phyloP scores from a whole-genome alignment of 2,113 vertebrate species.

The Mormyrus iriodes region DNA sequence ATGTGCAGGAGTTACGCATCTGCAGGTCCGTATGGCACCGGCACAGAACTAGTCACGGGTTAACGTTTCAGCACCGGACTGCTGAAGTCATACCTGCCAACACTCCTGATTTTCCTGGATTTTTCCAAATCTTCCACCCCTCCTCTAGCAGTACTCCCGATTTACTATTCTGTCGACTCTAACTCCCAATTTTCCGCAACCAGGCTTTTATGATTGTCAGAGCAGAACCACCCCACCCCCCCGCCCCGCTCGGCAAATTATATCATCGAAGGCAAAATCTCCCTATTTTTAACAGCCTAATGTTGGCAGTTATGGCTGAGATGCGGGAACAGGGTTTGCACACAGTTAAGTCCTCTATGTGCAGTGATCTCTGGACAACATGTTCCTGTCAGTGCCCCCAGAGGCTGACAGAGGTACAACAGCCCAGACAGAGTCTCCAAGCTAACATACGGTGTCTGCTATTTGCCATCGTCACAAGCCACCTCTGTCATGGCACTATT shows the following conservation, averaged over 20 bases:
- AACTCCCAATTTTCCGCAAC: too few relatives aligned
- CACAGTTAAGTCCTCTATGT: background rate
- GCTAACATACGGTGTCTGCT: background rate
- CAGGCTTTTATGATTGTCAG: too few relatives aligned
- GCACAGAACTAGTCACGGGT: background rate
- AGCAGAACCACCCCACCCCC: too few relatives aligned
- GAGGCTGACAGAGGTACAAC: background rate
- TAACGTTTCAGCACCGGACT: background rate
- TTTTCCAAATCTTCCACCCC: too few relatives aligned
- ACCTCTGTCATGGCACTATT: background rate
- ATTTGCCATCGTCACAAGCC: background rate
- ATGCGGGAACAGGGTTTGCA: background rate
- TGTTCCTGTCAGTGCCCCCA: background rate
- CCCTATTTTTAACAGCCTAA: background rate
- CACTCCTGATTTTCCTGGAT: too few relatives aligned
- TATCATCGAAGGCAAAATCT: background rate
- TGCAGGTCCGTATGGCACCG: background rate
- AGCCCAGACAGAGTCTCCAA: background rate
- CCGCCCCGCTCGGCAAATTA: background rate
- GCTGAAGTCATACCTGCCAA: background rate
- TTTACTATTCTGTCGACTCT: too few relatives aligned
- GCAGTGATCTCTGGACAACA: background rate
- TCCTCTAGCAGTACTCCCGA: too few relatives aligned
- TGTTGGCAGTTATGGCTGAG: background rate
- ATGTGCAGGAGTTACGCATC: background rate